Evolutionary conservation across 2,888 invertebrate genomes (phyloP), one percentile per base, ranked within the genome.

Genomic region (Xylota segnis): DNA sequence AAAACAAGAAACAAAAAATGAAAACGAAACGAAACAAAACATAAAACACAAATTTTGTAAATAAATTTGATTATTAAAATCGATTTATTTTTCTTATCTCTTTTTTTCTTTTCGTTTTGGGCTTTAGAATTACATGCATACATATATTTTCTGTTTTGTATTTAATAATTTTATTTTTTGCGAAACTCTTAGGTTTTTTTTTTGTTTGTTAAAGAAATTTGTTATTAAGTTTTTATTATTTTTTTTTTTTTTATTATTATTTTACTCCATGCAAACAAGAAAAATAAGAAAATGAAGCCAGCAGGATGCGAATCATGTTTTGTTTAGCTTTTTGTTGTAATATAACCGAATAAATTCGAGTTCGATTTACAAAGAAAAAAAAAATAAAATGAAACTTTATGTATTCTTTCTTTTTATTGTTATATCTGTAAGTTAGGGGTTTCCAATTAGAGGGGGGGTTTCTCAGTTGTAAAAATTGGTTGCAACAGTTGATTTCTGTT

Each of bases 311-410:
- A 83, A 79, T 79, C 29, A 79, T 81, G 74, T 79, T 68, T 79
- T 84, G 79, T 84, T 84, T 58, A 78, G 65, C 74, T 84, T 84
- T 23, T 84, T 84, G 58, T 79, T 84, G 65, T 79, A 75, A 79
- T 70, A 75, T 79, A 74, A 84, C 79, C 75, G 75, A 84, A 84
- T 79, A 84, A 84, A 84, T 70, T 72, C 47, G 37, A 65, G 74
- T 70, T 79, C 79, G 84, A 68, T 32, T 63, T 70, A 34, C 23
- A 40, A 61, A 75, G 61, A 65, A 50, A 68, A 65, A 34, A 71
- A 32, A 52, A 18, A 70, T n/a, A 23, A 23, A 23, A 23, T 3
- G 3, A 23, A 23, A 23, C 1, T 52, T 18, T 52, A 56, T 70
- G n/a, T n/a, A n/a, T n/a, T n/a, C n/a, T 70, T 75, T 74, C 18